Evolutionary conservation across 2,797 vertebrate species (phyloP).

Genomic region (Threskiornis aethiopicus): DNA sequence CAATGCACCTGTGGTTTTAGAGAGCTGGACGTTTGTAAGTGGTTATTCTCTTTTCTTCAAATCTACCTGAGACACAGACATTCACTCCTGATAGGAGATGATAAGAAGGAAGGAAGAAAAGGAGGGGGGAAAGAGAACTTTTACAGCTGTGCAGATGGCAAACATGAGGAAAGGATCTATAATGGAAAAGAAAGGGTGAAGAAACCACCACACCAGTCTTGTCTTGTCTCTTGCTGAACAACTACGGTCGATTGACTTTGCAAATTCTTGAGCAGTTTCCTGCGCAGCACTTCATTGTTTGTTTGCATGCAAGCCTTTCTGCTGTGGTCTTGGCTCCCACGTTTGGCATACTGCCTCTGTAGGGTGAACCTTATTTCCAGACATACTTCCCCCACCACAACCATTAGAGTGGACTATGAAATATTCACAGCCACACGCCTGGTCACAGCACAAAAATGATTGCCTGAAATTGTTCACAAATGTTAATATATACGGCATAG

Average conservation of each 20-base stretch:
- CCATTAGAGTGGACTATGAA: not conserved
- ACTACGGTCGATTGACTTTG: not conserved
- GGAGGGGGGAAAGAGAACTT: not conserved
- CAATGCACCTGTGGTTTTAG: not conserved
- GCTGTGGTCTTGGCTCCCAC: not conserved
- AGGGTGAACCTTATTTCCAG: conserved; percentile 7
- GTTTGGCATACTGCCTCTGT: not conserved
- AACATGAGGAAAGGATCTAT: not conserved
- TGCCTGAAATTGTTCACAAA: not conserved
- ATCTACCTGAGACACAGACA: not conserved
- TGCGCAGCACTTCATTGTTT: not conserved
- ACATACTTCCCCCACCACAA: not conserved
- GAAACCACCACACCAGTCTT: not conserved
- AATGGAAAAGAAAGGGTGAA: not conserved
- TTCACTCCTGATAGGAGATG: not conserved
- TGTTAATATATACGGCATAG: not conserved
- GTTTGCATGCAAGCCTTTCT: not conserved
- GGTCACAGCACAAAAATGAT: not conserved
- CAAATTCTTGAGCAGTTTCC: not conserved
- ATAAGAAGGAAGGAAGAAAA: not conserved
- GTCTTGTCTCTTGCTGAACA: not conserved
- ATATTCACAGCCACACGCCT: not conserved
- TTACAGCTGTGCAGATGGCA: not conserved
- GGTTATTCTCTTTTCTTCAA: not conserved
- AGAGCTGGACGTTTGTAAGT: not conserved